These are phyloP conservation scores for Poeciliopsis turrubarensis DNA, from an alignment of 2,113 vertebrate genomes.

Conservation along the genomic window DNA sequence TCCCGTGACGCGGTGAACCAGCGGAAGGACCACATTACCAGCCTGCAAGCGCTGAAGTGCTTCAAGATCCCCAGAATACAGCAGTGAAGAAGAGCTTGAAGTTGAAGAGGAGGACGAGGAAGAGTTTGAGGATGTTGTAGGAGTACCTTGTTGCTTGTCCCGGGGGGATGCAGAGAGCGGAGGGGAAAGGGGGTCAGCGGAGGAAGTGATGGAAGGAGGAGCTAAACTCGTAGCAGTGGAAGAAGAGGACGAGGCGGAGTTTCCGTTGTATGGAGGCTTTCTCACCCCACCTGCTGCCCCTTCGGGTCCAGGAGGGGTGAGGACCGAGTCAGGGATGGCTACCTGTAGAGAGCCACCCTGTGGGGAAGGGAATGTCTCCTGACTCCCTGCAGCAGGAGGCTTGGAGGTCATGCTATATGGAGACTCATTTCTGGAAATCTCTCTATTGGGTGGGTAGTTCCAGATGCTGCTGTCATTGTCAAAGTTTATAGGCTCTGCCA, in stretches of 20 bases:
- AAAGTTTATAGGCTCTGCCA: conserved; percentile 97
- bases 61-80: conserved; percentile 96
- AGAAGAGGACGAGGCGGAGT: conserved; percentile 74
- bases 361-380: conserved; percentile 92
- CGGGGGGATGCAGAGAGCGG: conserved; percentile 96
- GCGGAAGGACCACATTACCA: conserved; percentile 93
- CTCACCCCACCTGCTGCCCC: conserved; percentile 84
- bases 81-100: conserved; percentile 88
- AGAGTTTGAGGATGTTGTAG: conserved; percentile 85
- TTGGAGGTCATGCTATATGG: conserved; percentile 99
- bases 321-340: conserved; percentile 95
- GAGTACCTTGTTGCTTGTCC: conserved; percentile 91
- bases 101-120: conserved; percentile 84
- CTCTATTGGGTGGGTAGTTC: conserved; percentile 98
- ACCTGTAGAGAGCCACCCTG: conserved; percentile 89
- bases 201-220: conserved; percentile 87
- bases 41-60: conserved; percentile 96
- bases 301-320: conserved; percentile 93
- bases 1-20: conserved; percentile 95
- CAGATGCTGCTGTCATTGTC: conserved; percentile 99
- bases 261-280: conserved; percentile 88
- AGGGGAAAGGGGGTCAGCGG: conserved; percentile 93
- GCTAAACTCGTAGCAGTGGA: conserved; percentile 77
- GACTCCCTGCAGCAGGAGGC: conserved; percentile 82
- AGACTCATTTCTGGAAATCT: conserved; percentile 98